phyloP scores from a whole-genome alignment of 1,140 invertebrate species.

The Bombyx mandarina region DNA sequence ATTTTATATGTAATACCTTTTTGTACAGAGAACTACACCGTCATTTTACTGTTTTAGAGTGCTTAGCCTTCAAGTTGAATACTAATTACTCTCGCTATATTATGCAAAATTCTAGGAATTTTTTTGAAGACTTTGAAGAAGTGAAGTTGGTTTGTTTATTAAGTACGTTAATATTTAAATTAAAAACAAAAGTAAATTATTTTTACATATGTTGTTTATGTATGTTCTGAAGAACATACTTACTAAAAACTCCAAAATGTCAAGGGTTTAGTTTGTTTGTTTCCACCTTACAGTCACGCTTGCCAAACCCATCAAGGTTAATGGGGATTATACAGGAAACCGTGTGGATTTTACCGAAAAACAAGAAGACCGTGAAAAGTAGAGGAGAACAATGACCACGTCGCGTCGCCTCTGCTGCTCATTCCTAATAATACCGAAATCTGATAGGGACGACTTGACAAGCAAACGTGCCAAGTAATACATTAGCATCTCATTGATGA shows the following conservation, averaged over 20 bases:
- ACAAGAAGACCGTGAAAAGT: constrained; percentile 19
- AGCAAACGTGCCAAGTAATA: constrained; percentile 33
- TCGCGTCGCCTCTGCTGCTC: constrained; percentile 14
- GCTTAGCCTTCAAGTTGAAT: constrained; percentile 17
- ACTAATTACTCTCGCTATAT: constrained; percentile 7
- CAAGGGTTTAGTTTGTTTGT: too few species aligned
- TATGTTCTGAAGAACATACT: background rate
- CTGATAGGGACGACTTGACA: constrained; percentile 30
- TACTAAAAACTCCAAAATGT: background rate
- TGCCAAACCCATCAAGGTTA: constrained; percentile 19
- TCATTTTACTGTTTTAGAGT: constrained; percentile 13
- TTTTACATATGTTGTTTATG: background rate
- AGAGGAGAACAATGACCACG: constrained; percentile 15
- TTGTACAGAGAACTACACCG: constrained; percentile 13
- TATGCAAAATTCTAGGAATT: background rate
- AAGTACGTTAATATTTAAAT: too few species aligned
- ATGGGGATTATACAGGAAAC: constrained; percentile 18
- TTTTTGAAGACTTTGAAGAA: too few species aligned
- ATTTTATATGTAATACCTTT: constrained; percentile 13
- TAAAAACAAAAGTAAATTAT: background rate
- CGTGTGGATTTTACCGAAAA: constrained; percentile 16
- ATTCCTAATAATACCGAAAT: constrained; percentile 33
- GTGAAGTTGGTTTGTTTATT: too few species aligned
- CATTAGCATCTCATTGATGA: constrained; percentile 49
- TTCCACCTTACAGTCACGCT: constrained; percentile 7